Conservation (phyloP, 2,888 invertebrate species). For the Nezara viridula region DNA sequence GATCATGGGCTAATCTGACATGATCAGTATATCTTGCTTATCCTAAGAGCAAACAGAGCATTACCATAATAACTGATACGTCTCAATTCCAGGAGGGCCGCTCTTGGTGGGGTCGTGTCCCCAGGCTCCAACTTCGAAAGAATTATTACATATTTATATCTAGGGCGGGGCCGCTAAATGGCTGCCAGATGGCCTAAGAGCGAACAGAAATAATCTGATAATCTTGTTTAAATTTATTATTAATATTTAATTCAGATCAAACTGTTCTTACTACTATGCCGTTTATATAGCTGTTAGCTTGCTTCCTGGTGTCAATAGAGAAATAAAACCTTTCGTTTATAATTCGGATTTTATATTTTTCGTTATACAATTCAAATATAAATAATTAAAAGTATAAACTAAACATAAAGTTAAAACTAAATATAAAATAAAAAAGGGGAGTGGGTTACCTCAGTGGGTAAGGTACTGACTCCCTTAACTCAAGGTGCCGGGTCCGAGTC, state of each 20-base stretch:
- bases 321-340: too few species aligned
- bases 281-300: neutral
- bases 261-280: neutral
- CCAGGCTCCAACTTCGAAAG: neutral
- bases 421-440: too few species aligned
- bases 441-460: too few species aligned
- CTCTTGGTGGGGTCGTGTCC: neutral
- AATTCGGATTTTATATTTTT: too few species aligned
- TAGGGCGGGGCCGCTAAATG: neutral
- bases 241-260: neutral
- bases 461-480: too few species aligned
- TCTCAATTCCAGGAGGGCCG: neutral
- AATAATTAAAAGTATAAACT: too few species aligned
- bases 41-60: conserved; percentile 41
- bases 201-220: neutral
- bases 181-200: neutral
- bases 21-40: conserved; percentile 41
- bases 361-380: too few species aligned
- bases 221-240: conserved; percentile 6
- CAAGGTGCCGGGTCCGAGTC: too few species aligned
- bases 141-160: conserved; percentile 49
- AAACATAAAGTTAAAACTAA: too few species aligned
- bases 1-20: conserved; percentile 4
- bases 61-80: conserved; percentile 40
- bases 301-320: too few species aligned